phyloP scores from a whole-genome alignment of 2,888 invertebrate species.

The Chromoteleia sp. region DNA sequence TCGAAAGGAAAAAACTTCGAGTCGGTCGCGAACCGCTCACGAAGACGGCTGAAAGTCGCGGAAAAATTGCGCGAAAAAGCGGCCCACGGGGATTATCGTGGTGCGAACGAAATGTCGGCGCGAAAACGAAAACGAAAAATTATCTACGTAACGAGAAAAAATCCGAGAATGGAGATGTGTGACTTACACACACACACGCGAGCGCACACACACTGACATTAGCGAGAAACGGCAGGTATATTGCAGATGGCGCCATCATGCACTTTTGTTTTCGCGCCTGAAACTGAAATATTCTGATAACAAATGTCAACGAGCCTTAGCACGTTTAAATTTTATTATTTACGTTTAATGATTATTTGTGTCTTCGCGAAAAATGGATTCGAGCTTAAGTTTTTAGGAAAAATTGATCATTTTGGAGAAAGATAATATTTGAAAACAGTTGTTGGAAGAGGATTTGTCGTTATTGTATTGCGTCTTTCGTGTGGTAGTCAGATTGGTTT shows the following conservation, averaged over 20 bases:
- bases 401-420: no score
- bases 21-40: background rate
- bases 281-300: background rate
- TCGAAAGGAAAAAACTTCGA: background rate
- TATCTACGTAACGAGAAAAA: slow-evolving; percentile 53
- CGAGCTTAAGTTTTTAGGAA: no score
- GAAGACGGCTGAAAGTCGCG: background rate
- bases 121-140: slow-evolving; percentile 49
- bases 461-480: no score
- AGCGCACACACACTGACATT: slow-evolving; percentile 1
- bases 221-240: background rate
- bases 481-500: no score
- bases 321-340: no score
- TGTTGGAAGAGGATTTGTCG: no score
- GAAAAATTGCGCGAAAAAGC: background rate
- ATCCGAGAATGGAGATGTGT: slow-evolving; percentile 43
- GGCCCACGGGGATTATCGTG: background rate
- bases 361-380: no score
- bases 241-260: slow-evolving; percentile 23
- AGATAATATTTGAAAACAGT: no score
- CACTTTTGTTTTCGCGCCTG: slow-evolving; percentile 13
- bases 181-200: slow-evolving; percentile 25
- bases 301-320: no score
- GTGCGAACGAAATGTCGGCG: slow-evolving; percentile 29
- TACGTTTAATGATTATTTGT: no score